These are phyloP conservation scores for Natator depressus DNA, from an alignment of 2,113 vertebrate species.

Conservation along the genomic window DNA sequence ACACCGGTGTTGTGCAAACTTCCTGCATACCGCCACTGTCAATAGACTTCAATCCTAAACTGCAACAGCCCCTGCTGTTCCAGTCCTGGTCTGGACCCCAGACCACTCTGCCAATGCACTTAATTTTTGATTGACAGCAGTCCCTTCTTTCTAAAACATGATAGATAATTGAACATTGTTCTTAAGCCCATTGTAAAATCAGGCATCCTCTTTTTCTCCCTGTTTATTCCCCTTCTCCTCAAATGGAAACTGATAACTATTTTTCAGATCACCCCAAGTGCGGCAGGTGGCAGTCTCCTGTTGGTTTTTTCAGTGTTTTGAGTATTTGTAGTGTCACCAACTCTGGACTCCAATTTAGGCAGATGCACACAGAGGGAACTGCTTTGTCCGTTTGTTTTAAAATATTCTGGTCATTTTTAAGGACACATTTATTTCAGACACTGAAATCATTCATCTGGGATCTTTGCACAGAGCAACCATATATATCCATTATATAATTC, in stretches of 20 bases:
- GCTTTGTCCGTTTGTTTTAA: background rate
- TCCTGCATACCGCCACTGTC: background rate
- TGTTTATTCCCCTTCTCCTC: background rate
- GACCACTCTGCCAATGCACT: background rate
- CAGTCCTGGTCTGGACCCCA: background rate
- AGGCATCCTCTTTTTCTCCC: background rate
- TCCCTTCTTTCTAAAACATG: conserved; percentile 2
- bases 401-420: background rate
- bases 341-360: background rate
- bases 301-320: background rate
- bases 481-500: background rate
- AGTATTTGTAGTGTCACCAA: background rate
- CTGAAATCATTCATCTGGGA: background rate
- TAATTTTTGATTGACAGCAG: background rate
- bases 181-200: background rate
- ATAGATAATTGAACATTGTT: background rate
- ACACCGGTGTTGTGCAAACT: background rate
- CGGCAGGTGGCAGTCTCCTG: background rate
- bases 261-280: background rate
- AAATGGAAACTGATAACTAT: background rate
- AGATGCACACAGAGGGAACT: background rate
- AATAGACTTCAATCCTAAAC: background rate
- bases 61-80: background rate
- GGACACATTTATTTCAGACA: fast-evolving
- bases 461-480: background rate